Evolutionary conservation across 1,140 invertebrate species (phyloP), one percentile per base, ranked within the genome.

Genomic region (Steinernema feltiae): DNA sequence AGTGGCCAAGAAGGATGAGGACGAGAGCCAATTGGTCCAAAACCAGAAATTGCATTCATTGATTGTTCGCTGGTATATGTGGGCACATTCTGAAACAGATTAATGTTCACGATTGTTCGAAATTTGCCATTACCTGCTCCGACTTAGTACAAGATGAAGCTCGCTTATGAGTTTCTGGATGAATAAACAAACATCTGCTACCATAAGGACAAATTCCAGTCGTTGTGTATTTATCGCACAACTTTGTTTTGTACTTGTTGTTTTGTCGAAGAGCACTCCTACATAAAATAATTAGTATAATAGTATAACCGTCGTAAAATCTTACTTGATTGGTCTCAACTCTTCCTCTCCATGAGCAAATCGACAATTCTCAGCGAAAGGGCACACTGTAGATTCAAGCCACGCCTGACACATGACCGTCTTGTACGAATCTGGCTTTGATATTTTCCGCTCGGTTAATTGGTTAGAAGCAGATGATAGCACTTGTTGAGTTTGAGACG

Each of bases 321-420:
- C 81, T 81, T 46, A 83, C 82, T 75, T 76, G 1, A 71, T 48
- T 7, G 83, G 83, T n/a, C 84, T 73, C 15, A 84, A 71, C 53
- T 84, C 82, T 12, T 73, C 30, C 35, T 79, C 78, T 71, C 78
- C 78, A 35, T 84, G 82, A 17, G 82, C 82, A 71, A 84, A 84
- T 73, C 80, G 77, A 48, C 82, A 84, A 41, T 84, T 85, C 27
- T 83, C 81, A 7, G 78, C 83, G 69, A 84, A 84, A 27, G 77
- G 70, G 71, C 82, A 84, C 24, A 46, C 73, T 24, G 73, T 78
- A 1, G 78, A 76, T 70, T 84, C 82, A 1, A 84, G 73, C 82
- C 82, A 84, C 3, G 82, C 81, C 46, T 84, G 83, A 69, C 82
- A 84, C 79, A 84, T 84, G 1, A 84, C 82, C 3, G 82, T 84